A percentile compares a stretch with the other conserved stretches of the same genome.
These are phyloP conservation scores for Saccopteryx bilineata DNA, from an alignment of 2,113 vertebrate species.

Conservation along the genomic window DNA sequence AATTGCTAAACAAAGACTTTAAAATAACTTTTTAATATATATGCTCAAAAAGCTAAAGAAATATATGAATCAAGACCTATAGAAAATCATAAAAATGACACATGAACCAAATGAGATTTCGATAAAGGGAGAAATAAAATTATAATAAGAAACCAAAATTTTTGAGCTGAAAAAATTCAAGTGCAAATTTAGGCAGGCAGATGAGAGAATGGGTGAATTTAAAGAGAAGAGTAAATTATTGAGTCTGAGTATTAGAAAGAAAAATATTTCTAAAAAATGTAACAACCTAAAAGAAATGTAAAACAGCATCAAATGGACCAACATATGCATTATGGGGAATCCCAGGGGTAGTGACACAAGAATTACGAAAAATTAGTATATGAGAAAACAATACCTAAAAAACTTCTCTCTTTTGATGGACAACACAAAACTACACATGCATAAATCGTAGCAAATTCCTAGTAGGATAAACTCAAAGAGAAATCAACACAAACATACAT, in stretches of 20 bases:
- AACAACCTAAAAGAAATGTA: neutral
- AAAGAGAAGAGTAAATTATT: neutral
- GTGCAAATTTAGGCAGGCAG: neutral
- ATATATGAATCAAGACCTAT: neutral
- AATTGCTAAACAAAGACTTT: neutral
- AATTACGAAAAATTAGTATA: neutral
- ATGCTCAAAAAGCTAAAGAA: neutral
- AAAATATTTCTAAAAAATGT: neutral
- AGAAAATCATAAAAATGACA: neutral
- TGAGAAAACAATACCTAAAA: neutral
- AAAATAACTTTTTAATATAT: neutral
- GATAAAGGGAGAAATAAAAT: neutral
- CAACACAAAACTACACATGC: neutral
- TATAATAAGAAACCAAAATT: neutral
- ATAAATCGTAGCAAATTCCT: neutral
- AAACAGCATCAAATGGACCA: neutral
- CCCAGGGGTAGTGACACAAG: neutral
- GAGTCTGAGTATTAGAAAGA: neutral
- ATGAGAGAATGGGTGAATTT: neutral
- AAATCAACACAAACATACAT: neutral
- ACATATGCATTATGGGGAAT: neutral
- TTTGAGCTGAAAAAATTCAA: neutral
- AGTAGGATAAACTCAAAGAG: neutral
- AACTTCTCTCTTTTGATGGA: neutral
- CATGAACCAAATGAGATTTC: neutral